phyloP scores from a whole-genome alignment of 2,888 invertebrate species.

The Zygaena filipendulae region DNA sequence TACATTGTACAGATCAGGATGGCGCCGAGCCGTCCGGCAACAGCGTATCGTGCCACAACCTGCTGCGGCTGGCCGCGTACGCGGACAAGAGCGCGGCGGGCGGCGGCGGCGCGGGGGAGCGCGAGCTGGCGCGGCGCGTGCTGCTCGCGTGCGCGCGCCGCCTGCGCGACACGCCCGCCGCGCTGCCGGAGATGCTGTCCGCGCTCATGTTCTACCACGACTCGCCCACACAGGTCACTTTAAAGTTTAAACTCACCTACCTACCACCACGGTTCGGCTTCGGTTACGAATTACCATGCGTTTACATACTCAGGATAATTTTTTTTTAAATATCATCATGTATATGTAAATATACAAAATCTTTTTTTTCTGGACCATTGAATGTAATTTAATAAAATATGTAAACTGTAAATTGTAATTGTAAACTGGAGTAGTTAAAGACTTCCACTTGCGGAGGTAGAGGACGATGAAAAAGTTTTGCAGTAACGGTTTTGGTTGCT shows the following conservation, averaged over 20 bases:
- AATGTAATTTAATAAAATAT: too few relatives aligned
- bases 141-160: conserved; percentile 71
- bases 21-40: conserved; percentile 96
- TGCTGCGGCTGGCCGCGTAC: conserved; percentile 79
- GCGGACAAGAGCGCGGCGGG: conserved; percentile 61
- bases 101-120: conserved; percentile 41
- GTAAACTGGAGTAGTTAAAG: too few relatives aligned
- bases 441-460: too few relatives aligned
- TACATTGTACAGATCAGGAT: conserved; percentile 90
- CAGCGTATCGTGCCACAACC: conserved; percentile 86
- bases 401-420: too few relatives aligned
- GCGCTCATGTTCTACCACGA: conserved; percentile 76
- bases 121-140: conserved; percentile 70
- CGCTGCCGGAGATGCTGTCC: conserved; percentile 81
- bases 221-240: conserved; percentile 76
- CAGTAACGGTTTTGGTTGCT: too few relatives aligned
- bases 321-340: not conserved
- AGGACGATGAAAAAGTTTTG: too few relatives aligned
- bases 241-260: conserved; percentile 7
- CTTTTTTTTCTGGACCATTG: too few relatives aligned
- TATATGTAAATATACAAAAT: too few relatives aligned
- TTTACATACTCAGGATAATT: too few relatives aligned
- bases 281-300: too few relatives aligned
- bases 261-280: too few relatives aligned
- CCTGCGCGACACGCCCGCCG: conserved; percentile 72